These are phyloP conservation scores for Jordanella pulchra DNA, from an alignment of 2,797 vertebrate genomes.

Conservation along the genomic window DNA sequence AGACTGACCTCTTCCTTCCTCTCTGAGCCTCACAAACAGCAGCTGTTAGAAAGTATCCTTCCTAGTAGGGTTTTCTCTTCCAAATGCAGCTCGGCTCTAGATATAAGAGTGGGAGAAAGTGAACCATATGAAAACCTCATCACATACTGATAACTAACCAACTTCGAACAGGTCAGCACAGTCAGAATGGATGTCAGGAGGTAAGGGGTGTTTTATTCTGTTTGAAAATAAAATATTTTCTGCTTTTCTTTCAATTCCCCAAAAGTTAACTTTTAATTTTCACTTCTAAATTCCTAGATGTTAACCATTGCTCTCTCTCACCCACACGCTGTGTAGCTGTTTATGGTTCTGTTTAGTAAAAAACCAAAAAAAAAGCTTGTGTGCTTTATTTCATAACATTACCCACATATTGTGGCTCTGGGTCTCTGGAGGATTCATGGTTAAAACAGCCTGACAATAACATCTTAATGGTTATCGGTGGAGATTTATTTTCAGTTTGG, in stretches of 20 bases:
- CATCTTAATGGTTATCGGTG: slow-evolving; percentile 18
- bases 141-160: not conserved
- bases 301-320: not conserved
- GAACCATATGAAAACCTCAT: slow-evolving; percentile 13
- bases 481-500: slow-evolving; percentile 6
- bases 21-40: not conserved
- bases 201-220: not conserved
- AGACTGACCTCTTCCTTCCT: too few species aligned
- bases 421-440: slow-evolving; percentile 25
- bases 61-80: too few species aligned
- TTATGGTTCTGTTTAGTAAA: slow-evolving; percentile 7
- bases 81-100: slow-evolving; percentile 16
- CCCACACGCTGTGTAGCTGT: not conserved
- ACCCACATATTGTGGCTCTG: slow-evolving; percentile 8
- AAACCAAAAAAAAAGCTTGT: not conserved
- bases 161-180: slow-evolving; percentile 4
- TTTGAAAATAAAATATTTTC: not conserved
- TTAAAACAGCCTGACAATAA: slow-evolving; percentile 30
- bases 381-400: slow-evolving; percentile 22
- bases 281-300: not conserved
- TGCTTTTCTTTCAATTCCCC: slow-evolving; percentile 1
- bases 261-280: not conserved
- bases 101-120: not conserved
- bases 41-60: too few species aligned
- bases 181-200: not conserved